Evolutionary conservation across 2,888 invertebrate species (phyloP), one percentile per base, ranked within the genome.

Genomic region (Notodonta ziczac): DNA sequence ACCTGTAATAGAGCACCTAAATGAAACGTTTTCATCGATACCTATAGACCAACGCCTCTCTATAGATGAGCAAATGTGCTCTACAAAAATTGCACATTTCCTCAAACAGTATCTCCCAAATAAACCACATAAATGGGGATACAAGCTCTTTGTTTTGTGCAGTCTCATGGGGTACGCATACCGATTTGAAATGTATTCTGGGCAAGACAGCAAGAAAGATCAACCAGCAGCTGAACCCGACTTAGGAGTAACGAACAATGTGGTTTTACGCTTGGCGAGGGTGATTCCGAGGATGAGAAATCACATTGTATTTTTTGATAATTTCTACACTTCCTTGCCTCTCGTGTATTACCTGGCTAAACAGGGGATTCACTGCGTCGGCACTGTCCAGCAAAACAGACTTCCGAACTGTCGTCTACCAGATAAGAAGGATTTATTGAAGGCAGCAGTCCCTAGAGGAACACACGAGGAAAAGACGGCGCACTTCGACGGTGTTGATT

Each of bases 401-500:
- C 72, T 80, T 46, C 77, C 75, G 66, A 79, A 79, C 70, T 73
- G 72, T 69, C 77, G 76, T 78, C 59, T 81, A 2, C 78, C 77
- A 68, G 77, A 80, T 0, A 80, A 78, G 56, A 82, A 81, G 75
- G 14, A 75, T 16, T 73, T 82, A 61, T 81, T 81, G 78, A 81
- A 82, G 65, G 80, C 74, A 75, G 74, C 78, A 55, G 76, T 82
- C 67, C 78, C 80, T 62, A 78, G 81, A 76, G 77, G 81, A 72
- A 78, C 74, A 76, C 80, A 61, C 81, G 78, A 81, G 60, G 81
- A 81, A 68, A 77, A 76, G 74, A 76, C 81, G 40, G 76, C 81
- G 74, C 56, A 73, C 68, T 72, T 62, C 73, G 79, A 77, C 75
- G 75, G 78, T 73, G 69, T 79, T 65, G 77, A 78, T 74, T 68